phyloP scores from a whole-genome alignment of 2,113 vertebrate genomes.

The Phasianus colchicus region DNA sequence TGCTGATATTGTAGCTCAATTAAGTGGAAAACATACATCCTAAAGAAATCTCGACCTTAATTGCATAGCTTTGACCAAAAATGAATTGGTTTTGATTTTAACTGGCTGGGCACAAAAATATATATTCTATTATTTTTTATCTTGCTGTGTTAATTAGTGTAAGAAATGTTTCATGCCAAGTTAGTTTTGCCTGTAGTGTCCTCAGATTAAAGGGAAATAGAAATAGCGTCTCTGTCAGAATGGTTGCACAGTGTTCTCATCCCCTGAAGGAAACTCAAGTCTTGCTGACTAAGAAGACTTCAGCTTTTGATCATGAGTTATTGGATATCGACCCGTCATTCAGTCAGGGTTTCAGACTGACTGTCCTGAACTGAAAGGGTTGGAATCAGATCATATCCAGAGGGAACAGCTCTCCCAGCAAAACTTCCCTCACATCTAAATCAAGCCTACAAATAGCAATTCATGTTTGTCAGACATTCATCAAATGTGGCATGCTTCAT shows the following conservation, averaged over 20 bases:
- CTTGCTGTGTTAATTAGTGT: constrained; percentile 73
- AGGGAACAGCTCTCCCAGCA: constrained; percentile 27
- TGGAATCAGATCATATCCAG: constrained; percentile 57
- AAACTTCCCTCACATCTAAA: constrained; percentile 66
- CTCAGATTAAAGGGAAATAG: constrained; percentile 74
- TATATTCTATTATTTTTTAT: constrained; percentile 62
- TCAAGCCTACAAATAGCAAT: constrained; percentile 69
- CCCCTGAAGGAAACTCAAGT: constrained; percentile 72
- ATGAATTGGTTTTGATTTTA: constrained; percentile 57
- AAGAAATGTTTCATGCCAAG: constrained; percentile 59
- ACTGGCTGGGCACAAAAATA: constrained; percentile 20
- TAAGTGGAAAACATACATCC: constrained; percentile 67
- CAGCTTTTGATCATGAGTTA: constrained; percentile 78
- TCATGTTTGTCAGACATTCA: constrained; percentile 72
- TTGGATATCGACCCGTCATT: constrained; percentile 78
- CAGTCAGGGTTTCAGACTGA: constrained; percentile 63
- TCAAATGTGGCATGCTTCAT: constrained; percentile 68
- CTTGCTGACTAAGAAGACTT: constrained; percentile 78
- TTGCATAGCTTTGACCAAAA: constrained; percentile 51
- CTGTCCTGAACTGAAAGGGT: constrained; percentile 65
- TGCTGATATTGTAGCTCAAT: constrained; percentile 50
- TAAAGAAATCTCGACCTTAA: not conserved
- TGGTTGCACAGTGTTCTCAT: constrained; percentile 47
- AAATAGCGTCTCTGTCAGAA: constrained; percentile 64
- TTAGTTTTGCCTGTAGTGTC: constrained; percentile 65